Evolutionary conservation across 2,113 vertebrate genomes (phyloP), one percentile per base, ranked within the genome.

Genomic region (Erythrolamprus reginae): DNA sequence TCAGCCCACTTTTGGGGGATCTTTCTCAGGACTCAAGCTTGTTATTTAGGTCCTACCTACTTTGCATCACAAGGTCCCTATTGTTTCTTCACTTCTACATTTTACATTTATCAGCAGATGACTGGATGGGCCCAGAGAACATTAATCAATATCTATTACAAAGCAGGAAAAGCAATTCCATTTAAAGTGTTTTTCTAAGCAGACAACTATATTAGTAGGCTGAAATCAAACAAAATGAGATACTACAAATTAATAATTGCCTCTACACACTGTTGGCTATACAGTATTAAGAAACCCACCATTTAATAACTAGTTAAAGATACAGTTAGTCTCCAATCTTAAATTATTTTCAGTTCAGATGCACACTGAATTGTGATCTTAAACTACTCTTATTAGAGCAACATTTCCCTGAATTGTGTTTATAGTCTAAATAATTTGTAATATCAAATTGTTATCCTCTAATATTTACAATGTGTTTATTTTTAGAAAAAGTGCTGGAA

Each of bases 401-500:
- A 85, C 12, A 24, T 23, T 65, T 23, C 33, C 86, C 86, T 23
- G 50, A 70, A 70, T 52, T 28, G 0, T 90, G 47, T 53, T 53
- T 33, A 17, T 28, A 77, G n/a, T 13, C 8, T 70, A 48, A 84
- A 47, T 52, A 50, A 8, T 89, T 58, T 50, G 50, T 26, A 5
- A 55, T 33, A 58, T 33, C 19, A 51, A 88, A 55, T 12, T 87
- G 5, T 33, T 33, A 15, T 50, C 24, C 5, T 38, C 26, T 84
- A 89, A 77, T 21, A 42, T 12, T 83, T 82, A 47, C 65, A 88
- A 92, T 93, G 50, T 95, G 24, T 91, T 93, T 90, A 91, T 94
- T 94, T 94, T 28, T 84, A 97, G 97, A 96, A 89, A 96, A 96
- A 93, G 95, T 97, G 51, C 87, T 97, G 94, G 91, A 92, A 77